phyloP scores from a whole-genome alignment of 92 coral and sea anemone species.

The Bergia puertoricense region DNA sequence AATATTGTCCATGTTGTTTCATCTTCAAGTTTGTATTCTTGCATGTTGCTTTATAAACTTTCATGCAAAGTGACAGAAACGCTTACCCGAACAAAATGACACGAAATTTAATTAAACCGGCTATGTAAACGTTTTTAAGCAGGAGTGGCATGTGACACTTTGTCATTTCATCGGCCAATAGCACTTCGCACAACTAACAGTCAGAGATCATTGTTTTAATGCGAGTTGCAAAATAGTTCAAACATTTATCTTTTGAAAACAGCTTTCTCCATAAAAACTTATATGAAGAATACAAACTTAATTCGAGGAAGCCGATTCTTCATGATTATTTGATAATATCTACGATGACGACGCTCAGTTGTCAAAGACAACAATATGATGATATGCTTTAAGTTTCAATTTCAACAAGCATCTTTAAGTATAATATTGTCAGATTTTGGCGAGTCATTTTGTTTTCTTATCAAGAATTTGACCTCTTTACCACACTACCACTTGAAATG shows the following conservation, averaged over 20 bases:
- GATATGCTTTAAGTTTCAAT: too few species aligned
- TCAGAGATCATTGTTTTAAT: neutral
- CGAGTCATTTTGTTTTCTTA: neutral
- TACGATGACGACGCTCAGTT: neutral
- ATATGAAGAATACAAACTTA: neutral
- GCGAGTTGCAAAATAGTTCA: neutral
- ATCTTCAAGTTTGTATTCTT: neutral
- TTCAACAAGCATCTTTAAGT: neutral
- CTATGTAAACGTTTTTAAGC: neutral
- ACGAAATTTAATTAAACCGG: neutral
- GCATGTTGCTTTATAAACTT: neutral
- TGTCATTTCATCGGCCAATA: neutral
- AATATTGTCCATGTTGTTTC: neutral
- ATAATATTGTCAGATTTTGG: neutral
- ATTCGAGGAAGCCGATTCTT: too few species aligned
- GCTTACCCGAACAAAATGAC: neutral
- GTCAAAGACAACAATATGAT: neutral
- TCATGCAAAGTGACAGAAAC: neutral
- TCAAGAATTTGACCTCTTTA: neutral
- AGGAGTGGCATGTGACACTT: neutral
- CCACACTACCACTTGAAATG: too few species aligned
- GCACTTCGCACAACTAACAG: neutral
- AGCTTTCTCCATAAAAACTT: neutral
- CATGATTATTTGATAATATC: neutral
- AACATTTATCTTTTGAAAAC: neutral